Conservation (phyloP, 2,888 invertebrate genomes). For the Xestobium rufovillosum region DNA sequence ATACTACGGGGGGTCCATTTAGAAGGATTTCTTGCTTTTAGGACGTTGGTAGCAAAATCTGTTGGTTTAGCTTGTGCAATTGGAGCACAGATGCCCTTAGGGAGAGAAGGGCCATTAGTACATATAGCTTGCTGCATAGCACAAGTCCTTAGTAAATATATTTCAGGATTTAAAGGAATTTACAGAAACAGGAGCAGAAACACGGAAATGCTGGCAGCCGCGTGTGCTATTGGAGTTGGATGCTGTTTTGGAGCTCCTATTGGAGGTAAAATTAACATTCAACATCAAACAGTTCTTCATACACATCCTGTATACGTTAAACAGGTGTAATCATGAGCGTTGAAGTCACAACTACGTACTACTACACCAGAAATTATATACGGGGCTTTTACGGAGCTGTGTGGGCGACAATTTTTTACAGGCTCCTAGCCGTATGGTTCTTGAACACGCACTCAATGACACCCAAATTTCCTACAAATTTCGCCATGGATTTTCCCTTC, state of each 20-base stretch:
- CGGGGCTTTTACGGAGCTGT: conserved; percentile 95
- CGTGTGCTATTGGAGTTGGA: conserved; percentile 91
- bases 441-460: conserved; percentile 86
- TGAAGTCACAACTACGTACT: conserved; percentile 96
- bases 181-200: conserved; percentile 88
- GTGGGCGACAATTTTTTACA: conserved; percentile 90
- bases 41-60: conserved; percentile 83
- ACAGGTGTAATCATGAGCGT: conserved; percentile 95
- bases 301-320: too few relatives aligned
- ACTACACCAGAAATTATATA: conserved; percentile 97
- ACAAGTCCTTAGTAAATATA: conserved; percentile 78
- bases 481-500: conserved; percentile 90
- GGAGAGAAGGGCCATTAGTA: conserved; percentile 97
- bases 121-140: conserved; percentile 96
- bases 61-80: conserved; percentile 89
- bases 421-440: conserved; percentile 88
- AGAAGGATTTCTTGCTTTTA: conserved; percentile 91
- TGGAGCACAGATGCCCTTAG: conserved; percentile 90
- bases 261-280: too few relatives aligned
- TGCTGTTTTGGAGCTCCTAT: conserved; percentile 94
- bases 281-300: too few relatives aligned
- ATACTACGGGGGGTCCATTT: conserved; percentile 90
- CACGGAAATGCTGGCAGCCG: conserved; percentile 93
- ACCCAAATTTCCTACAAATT: conserved; percentile 83
- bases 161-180: conserved; percentile 85